Conservation (phyloP, 2,888 invertebrate species). For the Drosophila anomalata region DNA sequence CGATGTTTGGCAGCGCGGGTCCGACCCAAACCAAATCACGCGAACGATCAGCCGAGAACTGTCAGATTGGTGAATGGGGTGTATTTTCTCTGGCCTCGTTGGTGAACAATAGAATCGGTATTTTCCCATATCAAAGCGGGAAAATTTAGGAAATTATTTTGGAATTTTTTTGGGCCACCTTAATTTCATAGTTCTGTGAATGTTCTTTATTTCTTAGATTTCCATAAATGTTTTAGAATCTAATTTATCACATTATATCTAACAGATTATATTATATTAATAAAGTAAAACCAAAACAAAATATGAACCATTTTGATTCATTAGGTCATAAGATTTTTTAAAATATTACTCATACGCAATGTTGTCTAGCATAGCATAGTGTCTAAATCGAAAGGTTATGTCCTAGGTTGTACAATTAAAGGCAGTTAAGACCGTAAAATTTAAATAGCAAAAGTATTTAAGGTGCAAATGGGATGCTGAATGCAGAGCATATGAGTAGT, state of each 20-base stretch:
- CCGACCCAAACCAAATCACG: slow-evolving; percentile 53
- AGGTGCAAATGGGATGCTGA: no score
- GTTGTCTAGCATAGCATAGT: background rate
- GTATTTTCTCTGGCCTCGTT: slow-evolving; percentile 2
- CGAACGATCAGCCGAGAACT: slow-evolving; percentile 78
- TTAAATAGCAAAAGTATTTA: no score
- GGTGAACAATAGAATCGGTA: slow-evolving; percentile 27
- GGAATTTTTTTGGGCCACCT: background rate
- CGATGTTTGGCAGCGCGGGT: slow-evolving; percentile 44
- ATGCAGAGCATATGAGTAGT: background rate
- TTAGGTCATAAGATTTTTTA: no score
- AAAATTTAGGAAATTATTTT: slow-evolving; percentile 42
- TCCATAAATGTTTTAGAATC: no score
- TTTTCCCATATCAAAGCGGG: slow-evolving; percentile 2
- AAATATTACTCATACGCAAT: background rate
- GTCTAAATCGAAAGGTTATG: no score
- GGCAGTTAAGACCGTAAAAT: no score
- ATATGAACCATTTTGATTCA: background rate
- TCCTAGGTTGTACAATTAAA: no score
- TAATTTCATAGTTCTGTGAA: background rate
- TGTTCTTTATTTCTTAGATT: background rate
- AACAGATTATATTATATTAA: no score
- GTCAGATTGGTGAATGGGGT: slow-evolving; percentile 53
- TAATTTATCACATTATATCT: no score
- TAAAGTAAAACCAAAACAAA: background rate